These are phyloP conservation scores for Lasiommata megera DNA, from an alignment of 2,888 invertebrate species.

Conservation along the genomic window DNA sequence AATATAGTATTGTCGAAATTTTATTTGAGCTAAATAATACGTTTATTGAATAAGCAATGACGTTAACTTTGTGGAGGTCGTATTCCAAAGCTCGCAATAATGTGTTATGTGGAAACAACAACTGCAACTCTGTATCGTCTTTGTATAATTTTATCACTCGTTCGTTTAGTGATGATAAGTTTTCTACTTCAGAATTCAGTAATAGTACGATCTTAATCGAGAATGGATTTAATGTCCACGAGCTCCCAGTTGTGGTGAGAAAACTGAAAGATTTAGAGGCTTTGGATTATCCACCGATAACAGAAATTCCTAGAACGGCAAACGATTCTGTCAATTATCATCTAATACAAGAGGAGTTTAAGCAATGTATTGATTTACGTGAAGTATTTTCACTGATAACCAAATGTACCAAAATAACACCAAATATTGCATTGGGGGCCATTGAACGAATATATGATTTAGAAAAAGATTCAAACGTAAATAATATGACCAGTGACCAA, in stretches of 20 bases:
- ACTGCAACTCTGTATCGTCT: slow-evolving; percentile 35
- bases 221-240: slow-evolving; percentile 85
- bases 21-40: neutral
- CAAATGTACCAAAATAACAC: slow-evolving; percentile 75
- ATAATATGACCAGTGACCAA: slow-evolving; percentile 41
- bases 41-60: slow-evolving; percentile 42
- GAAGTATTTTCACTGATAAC: slow-evolving; percentile 71
- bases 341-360: slow-evolving; percentile 71
- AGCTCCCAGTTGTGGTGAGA: slow-evolving; percentile 84
- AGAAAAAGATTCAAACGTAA: slow-evolving; percentile 53
- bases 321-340: slow-evolving; percentile 57
- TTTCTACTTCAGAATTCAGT: slow-evolving; percentile 54
- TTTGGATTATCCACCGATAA: slow-evolving; percentile 44
- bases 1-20: too few relatives aligned
- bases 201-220: slow-evolving; percentile 82
- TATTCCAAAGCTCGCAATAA: slow-evolving; percentile 57
- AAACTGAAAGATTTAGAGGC: slow-evolving; percentile 67
- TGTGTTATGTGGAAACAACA: slow-evolving; percentile 42
- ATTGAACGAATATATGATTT: slow-evolving; percentile 72
- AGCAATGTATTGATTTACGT: slow-evolving; percentile 62
- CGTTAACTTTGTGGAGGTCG: slow-evolving; percentile 57
- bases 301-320: slow-evolving; percentile 38
- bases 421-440: slow-evolving; percentile 73
- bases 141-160: slow-evolving; percentile 41
- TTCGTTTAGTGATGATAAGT: slow-evolving; percentile 56